Conservation (phyloP, 2,797 vertebrate species). For the Acestrorhynchus altus region DNA sequence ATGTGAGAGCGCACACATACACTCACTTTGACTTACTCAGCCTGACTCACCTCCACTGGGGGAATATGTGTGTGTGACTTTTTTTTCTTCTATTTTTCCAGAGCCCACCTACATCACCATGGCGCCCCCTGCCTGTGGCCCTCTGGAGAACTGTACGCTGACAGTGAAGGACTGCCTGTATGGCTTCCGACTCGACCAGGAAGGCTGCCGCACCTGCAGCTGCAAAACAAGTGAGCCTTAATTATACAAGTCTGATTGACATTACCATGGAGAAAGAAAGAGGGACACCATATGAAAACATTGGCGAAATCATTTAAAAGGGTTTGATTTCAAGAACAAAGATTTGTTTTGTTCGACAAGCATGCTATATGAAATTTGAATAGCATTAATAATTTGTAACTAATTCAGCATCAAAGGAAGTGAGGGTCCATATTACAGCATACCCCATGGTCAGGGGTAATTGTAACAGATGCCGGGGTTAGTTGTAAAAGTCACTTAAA, state of each 20-base stretch:
- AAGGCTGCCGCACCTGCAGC: conserved; percentile 84
- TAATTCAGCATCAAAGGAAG: too few relatives aligned
- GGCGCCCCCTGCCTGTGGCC: conserved; percentile 82
- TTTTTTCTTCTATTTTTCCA: conserved; percentile 55
- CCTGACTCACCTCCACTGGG: conserved; percentile 48
- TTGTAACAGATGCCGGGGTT: too few relatives aligned
- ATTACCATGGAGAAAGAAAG: too few relatives aligned
- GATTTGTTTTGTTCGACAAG: too few relatives aligned
- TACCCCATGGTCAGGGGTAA: too few relatives aligned
- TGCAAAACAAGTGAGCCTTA: conserved; percentile 86
- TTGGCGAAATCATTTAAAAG: too few relatives aligned
- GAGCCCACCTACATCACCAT: conserved; percentile 91
- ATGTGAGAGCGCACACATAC: conserved; percentile 4
- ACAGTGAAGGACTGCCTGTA: conserved; percentile 82
- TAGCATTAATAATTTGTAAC: too few relatives aligned
- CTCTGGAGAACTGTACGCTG: conserved; percentile 83
- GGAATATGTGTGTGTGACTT: conserved; percentile 39
- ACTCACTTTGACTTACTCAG: conserved; percentile 43
- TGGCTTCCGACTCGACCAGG: conserved; percentile 82
- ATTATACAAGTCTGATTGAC: background rate
- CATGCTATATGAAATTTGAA: too few relatives aligned
- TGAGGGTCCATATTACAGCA: too few relatives aligned
- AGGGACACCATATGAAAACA: too few relatives aligned
- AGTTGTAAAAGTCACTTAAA: too few relatives aligned
- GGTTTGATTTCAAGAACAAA: too few relatives aligned